These are phyloP conservation scores for Caenorhabditis sp. DNA, from an alignment of 2,888 invertebrate species.

Conservation along the genomic window DNA sequence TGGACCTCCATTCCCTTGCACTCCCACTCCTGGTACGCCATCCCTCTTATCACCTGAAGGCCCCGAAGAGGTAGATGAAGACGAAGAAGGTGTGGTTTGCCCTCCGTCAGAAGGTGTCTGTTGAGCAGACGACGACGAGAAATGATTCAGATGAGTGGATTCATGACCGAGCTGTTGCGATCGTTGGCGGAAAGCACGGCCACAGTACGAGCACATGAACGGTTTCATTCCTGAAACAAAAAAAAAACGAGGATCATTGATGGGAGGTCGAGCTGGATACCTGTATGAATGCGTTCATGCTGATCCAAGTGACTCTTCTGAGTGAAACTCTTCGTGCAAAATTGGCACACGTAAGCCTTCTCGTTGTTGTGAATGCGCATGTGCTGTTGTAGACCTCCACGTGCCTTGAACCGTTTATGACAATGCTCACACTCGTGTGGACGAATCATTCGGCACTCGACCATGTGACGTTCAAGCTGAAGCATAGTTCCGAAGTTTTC, in stretches of 20 bases:
- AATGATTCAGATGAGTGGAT: conserved; percentile 52
- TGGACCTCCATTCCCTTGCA: background rate
- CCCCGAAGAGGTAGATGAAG: conserved; percentile 33
- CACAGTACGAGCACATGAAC: conserved; percentile 79
- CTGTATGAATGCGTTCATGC: conserved; percentile 82
- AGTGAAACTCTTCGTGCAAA: conserved; percentile 81
- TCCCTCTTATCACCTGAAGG: conserved; percentile 18
- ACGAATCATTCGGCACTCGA: conserved; percentile 77
- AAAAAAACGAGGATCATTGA: no score
- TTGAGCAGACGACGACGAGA: conserved; percentile 25
- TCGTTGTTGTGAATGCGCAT: conserved; percentile 81
- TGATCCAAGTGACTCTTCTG: conserved; percentile 83
- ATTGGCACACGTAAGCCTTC: conserved; percentile 78
- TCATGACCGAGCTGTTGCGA: conserved; percentile 82
- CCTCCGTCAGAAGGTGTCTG: conserved; percentile 18
- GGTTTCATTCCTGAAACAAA: conserved; percentile 80
- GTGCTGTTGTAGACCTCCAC: conserved; percentile 82
- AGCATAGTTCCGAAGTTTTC: conserved; percentile 31
- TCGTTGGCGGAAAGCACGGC: conserved; percentile 80
- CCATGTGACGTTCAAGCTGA: conserved; percentile 79
- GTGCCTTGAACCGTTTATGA: conserved; percentile 79
- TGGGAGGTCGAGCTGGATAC: no score
- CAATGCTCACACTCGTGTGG: conserved; percentile 79
- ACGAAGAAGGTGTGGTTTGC: conserved; percentile 37
- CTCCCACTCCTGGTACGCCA: background rate